Conservation (phyloP, 2,797 vertebrate species). For the Serranus cabrilla region DNA sequence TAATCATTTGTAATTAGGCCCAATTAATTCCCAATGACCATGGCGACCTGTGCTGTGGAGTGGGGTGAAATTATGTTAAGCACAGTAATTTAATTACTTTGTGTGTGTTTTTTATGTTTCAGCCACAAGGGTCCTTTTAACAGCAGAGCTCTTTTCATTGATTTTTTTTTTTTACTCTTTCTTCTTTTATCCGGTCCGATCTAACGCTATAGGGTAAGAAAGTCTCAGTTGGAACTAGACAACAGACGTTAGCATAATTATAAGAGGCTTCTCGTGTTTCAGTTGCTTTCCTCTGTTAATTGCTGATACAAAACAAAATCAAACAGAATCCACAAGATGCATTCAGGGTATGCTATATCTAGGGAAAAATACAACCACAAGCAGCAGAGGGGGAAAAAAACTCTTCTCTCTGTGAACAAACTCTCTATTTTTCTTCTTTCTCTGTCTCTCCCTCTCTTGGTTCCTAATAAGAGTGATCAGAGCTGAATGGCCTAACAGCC, state of each 20-base stretch:
- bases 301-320: constrained; percentile 57
- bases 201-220: constrained; percentile 13
- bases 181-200: constrained; percentile 15
- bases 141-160: constrained; percentile 25
- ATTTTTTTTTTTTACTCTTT: constrained; percentile 33
- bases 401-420: constrained; percentile 24
- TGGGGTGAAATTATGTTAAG: constrained; percentile 31
- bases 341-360: constrained; percentile 33
- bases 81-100: constrained; percentile 48
- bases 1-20: constrained; percentile 34
- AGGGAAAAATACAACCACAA: constrained; percentile 24
- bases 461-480: constrained; percentile 81
- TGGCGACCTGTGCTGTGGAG: constrained; percentile 30
- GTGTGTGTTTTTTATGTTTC: constrained; percentile 59
- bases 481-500: constrained; percentile 73
- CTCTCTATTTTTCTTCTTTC: constrained; percentile 29
- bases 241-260: constrained; percentile 35
- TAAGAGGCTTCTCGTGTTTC: constrained; percentile 35
- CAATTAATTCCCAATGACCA: constrained; percentile 50
- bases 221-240: constrained; percentile 31
- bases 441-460: constrained; percentile 53
- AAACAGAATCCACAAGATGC: constrained; percentile 51
- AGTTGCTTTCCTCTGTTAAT: constrained; percentile 51
- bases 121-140: constrained; percentile 53
- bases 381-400: constrained; percentile 14